These are phyloP conservation scores for Steatocranus sp. DNA, from an alignment of 2,797 vertebrate species.

Conservation along the genomic window DNA sequence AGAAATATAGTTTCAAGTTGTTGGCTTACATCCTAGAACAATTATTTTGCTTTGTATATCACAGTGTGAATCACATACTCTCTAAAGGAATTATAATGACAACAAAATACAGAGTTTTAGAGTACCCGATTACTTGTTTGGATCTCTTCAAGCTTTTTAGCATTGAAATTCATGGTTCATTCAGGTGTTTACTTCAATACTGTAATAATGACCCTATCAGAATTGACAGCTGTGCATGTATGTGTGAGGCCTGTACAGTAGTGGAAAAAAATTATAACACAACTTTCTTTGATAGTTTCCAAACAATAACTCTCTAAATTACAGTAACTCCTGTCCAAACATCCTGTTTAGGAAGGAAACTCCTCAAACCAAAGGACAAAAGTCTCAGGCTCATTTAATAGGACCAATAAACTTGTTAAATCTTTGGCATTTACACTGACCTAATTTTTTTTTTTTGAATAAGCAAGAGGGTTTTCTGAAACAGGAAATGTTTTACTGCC, in stretches of 20 bases:
- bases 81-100: not conserved
- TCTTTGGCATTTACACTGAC: not conserved
- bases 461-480: not conserved
- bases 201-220: not conserved
- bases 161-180: not conserved
- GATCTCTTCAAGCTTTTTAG: not conserved
- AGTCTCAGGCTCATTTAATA: not conserved
- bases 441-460: not conserved
- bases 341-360: conserved; percentile 11
- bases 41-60: not conserved
- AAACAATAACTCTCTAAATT: conserved; percentile 8
- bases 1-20: not conserved
- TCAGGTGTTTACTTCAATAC: not conserved
- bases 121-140: not conserved
- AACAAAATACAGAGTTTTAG: not conserved
- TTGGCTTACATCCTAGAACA: not conserved
- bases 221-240: not conserved
- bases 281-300: not conserved
- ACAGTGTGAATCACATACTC: not conserved
- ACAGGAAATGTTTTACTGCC: conserved; percentile 63
- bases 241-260: not conserved
- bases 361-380: not conserved
- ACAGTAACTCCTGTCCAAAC: conserved; percentile 15
- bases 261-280: not conserved
- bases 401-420: not conserved